Evolutionary conservation across 2,113 vertebrate genomes (phyloP), one percentile per base, ranked within the genome.

Genomic region (Orthochromis malagaraziensis): DNA sequence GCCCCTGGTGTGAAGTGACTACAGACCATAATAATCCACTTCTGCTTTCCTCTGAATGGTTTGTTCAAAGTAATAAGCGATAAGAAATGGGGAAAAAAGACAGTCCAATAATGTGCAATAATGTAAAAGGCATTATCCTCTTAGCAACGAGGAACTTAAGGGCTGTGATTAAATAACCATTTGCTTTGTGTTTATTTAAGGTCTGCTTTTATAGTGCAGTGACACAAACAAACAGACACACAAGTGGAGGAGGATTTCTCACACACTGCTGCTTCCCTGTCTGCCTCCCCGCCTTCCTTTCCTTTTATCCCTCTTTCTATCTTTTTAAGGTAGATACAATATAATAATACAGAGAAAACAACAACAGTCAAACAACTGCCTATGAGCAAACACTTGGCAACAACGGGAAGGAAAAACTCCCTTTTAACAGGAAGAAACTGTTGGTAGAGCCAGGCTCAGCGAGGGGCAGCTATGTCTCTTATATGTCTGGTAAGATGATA

Each of bases 181-280:
- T 45, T 58, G 16, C 53, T 47, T 7, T 16, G 10, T 85, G 42
- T 84, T 73, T 68, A 80, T 49, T 29, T 79, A 77, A 33, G 9
- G 53, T 31, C 21, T 77, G 13, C 42, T 31, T 31, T 79, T 53
- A 58, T 31, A 58, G 53, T 58, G 57, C 68, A 82, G 4, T 53
- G 73, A 84, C 40, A 83, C 42, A 47, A 84, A 75, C 31, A 79
- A 19, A 91, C 70, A 47, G 24, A 29, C 92, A 92, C 87, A 88
- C 84, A 87, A 65, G 57, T n/a, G 79, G 42, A 85, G 42, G 63
- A 84, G 80, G 82, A 73, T 84, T 91, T 91, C 87, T 94, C 93
- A 92, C 93, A 86, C 88, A 79, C 84, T 68, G 17, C 42, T 19
- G 45, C 84, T 65, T 89, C 84, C 84, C 86, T 81, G 88, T 90